Percentiles rank a stretch among this genome's conserved stretches.
These are phyloP conservation scores for Dasyprocta punctata DNA, from an alignment of 2,113 vertebrate genomes.

Conservation along the genomic window DNA sequence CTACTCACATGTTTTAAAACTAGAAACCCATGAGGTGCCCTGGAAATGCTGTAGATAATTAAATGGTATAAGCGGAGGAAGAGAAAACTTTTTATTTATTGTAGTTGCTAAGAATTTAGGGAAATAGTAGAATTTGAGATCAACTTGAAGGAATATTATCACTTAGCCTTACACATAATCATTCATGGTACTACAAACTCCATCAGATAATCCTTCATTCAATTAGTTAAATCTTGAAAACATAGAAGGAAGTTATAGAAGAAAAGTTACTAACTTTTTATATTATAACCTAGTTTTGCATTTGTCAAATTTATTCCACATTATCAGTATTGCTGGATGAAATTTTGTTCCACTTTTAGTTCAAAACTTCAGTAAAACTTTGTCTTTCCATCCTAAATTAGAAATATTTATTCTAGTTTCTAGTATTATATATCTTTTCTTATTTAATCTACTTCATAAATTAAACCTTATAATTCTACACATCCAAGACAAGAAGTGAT, in stretches of 20 bases:
- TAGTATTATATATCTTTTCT: not conserved
- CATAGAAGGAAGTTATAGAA: not conserved
- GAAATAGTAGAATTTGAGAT: not conserved
- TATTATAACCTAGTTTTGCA: not conserved
- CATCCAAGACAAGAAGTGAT: not conserved
- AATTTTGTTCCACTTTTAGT: not conserved
- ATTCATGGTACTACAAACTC: fast-evolving
- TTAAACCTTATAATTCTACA: not conserved
- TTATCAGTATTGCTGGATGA: not conserved
- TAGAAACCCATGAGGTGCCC: not conserved
- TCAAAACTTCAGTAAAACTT: not conserved
- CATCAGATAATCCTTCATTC: not conserved
- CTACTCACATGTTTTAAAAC: not conserved
- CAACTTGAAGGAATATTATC: not conserved
- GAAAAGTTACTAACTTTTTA: not conserved
- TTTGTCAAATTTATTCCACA: not conserved
- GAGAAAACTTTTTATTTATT: not conserved
- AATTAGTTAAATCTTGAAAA: not conserved
- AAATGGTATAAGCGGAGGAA: not conserved
- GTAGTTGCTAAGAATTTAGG: not conserved
- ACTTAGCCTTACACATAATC: not conserved
- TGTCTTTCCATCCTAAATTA: not conserved
- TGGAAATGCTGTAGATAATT: not conserved
- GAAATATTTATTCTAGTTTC: not conserved
- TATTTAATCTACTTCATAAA: not conserved